Percentiles rank a stretch among this genome's conserved stretches.
Evolutionary conservation across 2,888 invertebrate genomes (phyloP).

Genomic region (Aspidiotus rigidus): DNA sequence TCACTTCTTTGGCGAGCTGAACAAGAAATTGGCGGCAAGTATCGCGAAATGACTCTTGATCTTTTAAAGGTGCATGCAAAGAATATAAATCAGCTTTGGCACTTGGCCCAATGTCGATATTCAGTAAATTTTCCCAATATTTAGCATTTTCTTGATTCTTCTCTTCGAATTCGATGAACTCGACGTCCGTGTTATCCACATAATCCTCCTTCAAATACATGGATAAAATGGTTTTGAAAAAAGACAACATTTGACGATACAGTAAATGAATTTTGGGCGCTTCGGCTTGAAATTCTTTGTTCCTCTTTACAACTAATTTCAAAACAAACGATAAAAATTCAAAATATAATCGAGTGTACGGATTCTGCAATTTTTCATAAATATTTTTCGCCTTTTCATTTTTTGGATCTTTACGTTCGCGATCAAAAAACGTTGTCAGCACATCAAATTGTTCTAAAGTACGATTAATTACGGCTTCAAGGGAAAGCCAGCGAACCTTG

Average conservation of each 20-base stretch:
- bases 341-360: conserved; percentile 1
- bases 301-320: not conserved
- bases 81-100: conserved; percentile 1
- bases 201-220: conserved; percentile 13
- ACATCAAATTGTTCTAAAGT: conserved; percentile 37
- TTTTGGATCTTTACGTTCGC: not conserved
- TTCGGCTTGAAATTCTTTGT: conserved; percentile 14
- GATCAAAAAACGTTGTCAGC: conserved; percentile 34
- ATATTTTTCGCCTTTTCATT: conserved; percentile 23
- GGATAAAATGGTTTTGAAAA: conserved; percentile 1
- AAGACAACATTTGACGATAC: conserved; percentile 3
- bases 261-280: conserved; percentile 1
- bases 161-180: no score
- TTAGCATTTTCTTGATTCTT: no score
- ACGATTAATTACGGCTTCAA: conserved; percentile 32
- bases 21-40: conserved; percentile 1
- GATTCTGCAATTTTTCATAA: not conserved
- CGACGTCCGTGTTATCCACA: no score
- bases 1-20: not conserved
- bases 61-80: not conserved
- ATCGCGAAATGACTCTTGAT: not conserved
- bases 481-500: conserved; percentile 36
- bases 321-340: conserved; percentile 14
- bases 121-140: not conserved
- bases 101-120: not conserved